phyloP scores from a whole-genome alignment of 1,140 invertebrate genomes.

The Colletes latitarsis region DNA sequence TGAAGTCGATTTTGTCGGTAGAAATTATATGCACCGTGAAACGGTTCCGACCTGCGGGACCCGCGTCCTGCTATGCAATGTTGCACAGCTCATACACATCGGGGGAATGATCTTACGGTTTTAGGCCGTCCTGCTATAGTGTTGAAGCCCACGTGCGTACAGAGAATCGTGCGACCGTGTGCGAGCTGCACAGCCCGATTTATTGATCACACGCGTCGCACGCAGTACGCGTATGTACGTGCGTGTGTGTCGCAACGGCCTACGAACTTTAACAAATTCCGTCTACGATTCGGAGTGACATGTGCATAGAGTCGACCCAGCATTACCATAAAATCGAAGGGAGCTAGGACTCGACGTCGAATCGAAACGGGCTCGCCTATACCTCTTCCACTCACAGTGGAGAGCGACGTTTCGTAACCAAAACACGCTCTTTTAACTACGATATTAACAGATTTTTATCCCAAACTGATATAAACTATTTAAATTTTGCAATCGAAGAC shows the following conservation, averaged over 20 bases:
- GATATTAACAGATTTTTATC: too few species aligned
- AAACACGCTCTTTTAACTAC: too few species aligned
- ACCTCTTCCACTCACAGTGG: too few species aligned
- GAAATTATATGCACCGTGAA: constrained; percentile 15
- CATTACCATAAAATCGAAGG: constrained; percentile 37
- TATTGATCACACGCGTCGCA: constrained; percentile 79
- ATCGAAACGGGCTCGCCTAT: too few species aligned
- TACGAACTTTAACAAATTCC: constrained; percentile 55
- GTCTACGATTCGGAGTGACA: constrained; percentile 39
- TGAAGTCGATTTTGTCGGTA: too few species aligned
- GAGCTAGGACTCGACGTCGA: background rate
- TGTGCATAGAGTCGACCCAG: constrained; percentile 10
- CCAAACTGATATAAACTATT: too few species aligned
- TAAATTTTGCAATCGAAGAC: too few species aligned
- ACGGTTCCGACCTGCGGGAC: constrained; percentile 6
- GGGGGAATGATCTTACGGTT: constrained; percentile 20
- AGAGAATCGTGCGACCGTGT: constrained; percentile 61
- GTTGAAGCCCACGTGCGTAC: constrained; percentile 56
- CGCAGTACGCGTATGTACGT: constrained; percentile 71
- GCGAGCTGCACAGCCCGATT: constrained; percentile 75
- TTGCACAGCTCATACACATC: background rate
- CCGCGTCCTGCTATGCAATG: constrained; percentile 8
- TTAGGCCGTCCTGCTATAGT: constrained; percentile 27
- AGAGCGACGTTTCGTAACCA: too few species aligned
- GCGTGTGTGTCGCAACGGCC: constrained; percentile 58